Percentiles rank a stretch among this genome's conserved stretches.
Evolutionary conservation across 2,888 invertebrate species (phyloP).

Genomic region (Congeria kusceri): DNA sequence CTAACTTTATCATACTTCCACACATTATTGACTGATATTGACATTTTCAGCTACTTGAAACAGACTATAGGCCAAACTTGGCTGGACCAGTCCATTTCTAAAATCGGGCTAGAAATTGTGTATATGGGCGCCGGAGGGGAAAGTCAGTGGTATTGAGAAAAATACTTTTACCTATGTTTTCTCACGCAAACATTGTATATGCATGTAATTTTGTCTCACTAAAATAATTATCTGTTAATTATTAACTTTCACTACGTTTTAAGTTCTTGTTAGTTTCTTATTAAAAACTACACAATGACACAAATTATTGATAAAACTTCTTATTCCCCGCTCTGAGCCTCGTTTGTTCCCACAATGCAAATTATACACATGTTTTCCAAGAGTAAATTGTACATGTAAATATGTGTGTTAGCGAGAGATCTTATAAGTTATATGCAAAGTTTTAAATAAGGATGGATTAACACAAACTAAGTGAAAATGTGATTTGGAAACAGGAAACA

Average conservation of each 20-base stretch:
- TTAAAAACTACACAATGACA: too few species aligned
- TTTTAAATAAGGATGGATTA: too few species aligned
- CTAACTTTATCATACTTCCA: not conserved
- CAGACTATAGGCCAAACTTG: conserved; percentile 46
- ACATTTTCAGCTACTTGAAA: conserved; percentile 28
- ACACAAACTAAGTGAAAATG: too few species aligned
- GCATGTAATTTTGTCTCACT: too few species aligned
- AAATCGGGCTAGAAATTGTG: conserved; percentile 32
- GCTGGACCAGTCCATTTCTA: conserved; percentile 41
- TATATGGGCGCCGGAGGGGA: conserved; percentile 10
- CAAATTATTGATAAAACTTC: too few species aligned
- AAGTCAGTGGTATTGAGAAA: not conserved
- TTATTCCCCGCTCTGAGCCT: conserved; percentile 20
- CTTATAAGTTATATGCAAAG: conserved; percentile 9
- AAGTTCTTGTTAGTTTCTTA: too few species aligned
- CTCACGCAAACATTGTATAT: too few species aligned
- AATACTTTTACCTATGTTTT: too few species aligned
- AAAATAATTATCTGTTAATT: too few species aligned
- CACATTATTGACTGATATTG: conserved; percentile 21
- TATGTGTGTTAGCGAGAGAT: conserved; percentile 39
- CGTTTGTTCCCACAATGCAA: conserved; percentile 50
- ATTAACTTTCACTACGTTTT: too few species aligned
- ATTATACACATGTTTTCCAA: conserved; percentile 58
- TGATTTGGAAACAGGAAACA: too few species aligned
- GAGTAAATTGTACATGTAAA: conserved; percentile 52